Evolutionary conservation across 1,140 invertebrate genomes (phyloP).

Genomic region (Micrasema longulum): DNA sequence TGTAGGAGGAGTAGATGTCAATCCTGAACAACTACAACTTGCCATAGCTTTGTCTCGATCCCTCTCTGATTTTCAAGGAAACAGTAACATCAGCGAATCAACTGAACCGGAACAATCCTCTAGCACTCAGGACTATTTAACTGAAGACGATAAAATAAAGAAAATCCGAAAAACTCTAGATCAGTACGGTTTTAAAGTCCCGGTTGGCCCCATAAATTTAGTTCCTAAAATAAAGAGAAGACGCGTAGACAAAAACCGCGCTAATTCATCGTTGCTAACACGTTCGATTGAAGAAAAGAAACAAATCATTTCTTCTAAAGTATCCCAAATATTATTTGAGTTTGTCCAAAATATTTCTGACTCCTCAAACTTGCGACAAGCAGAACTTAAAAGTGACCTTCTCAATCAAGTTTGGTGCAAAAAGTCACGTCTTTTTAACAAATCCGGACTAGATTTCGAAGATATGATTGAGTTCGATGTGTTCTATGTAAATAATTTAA

Average conservation of each 20-base stretch:
- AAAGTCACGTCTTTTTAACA: slow-evolving; percentile 11
- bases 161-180: slow-evolving; percentile 56
- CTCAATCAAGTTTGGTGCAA: slow-evolving; percentile 26
- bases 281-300: slow-evolving; percentile 57
- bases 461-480: slow-evolving; percentile 56
- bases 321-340: slow-evolving; percentile 60
- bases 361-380: not conserved
- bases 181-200: slow-evolving; percentile 57
- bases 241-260: slow-evolving; percentile 54
- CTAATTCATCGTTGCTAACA: slow-evolving; percentile 59
- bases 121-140: slow-evolving; percentile 29
- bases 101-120: slow-evolving; percentile 36
- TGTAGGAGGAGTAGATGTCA: slow-evolving; percentile 63
- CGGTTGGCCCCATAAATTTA: slow-evolving; percentile 10
- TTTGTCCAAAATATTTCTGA: not conserved
- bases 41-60: slow-evolving; percentile 70
- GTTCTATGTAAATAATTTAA: slow-evolving; percentile 65
- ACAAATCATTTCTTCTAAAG: slow-evolving; percentile 59
- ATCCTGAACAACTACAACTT: slow-evolving; percentile 69
- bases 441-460: slow-evolving; percentile 54
- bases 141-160: slow-evolving; percentile 47
- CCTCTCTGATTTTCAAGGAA: slow-evolving; percentile 56
- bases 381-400: slow-evolving; percentile 1
- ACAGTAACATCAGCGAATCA: slow-evolving; percentile 51
- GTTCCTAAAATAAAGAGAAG: slow-evolving; percentile 52